Base-by-base conservation (phyloP, 2,888 invertebrate species). In the Caenorhabditis virilis region DNA sequence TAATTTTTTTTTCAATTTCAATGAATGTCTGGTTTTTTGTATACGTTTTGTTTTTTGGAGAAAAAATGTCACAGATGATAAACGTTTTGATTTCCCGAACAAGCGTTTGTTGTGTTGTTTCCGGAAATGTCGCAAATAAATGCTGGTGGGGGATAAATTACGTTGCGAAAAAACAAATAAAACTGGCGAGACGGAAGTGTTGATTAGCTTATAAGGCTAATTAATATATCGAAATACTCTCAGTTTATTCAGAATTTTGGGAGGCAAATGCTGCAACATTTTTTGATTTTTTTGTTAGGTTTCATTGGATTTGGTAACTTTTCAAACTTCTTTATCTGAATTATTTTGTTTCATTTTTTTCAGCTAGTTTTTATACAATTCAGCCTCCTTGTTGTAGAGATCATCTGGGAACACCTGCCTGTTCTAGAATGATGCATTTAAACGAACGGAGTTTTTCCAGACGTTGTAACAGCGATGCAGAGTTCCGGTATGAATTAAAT, bases 361-460 rank as follows among this genome's bases (percentile, higher is more conserved):
- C 39, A 65, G 59, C 43, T 3, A 11, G 16, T 11, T 16, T 45
- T 0, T 67, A 69, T 27, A 78, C 77, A 0, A 69, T 72, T 9
- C 61, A 69, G 41, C 78, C 78, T 1, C 78, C 78, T 2, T 78
- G 78, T 51, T 78, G 78, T 57, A 50, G 72, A 23, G 78, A 78
- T 52, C 72, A 74, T 52, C 45, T 77, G 9, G 68, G 73, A 2
- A n/a, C 58, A 5, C 54, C 73, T 5, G 71, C 78, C 7, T 78
- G 78, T 53, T 35, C 50, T 1, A 60, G 73, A 38, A 39, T 77
- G 11, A 62, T 61, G 49, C 56, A 62, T 47, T 61, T 67, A 11
- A 77, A 77, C 46, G 48, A 55, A 2, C 35, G 74, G 18, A 22
- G 62, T 16, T 78, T 78, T 46, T 66, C 61, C 0, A 59, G 71